Conservation (phyloP, 1,140 invertebrate species). For the Apis cerana region DNA sequence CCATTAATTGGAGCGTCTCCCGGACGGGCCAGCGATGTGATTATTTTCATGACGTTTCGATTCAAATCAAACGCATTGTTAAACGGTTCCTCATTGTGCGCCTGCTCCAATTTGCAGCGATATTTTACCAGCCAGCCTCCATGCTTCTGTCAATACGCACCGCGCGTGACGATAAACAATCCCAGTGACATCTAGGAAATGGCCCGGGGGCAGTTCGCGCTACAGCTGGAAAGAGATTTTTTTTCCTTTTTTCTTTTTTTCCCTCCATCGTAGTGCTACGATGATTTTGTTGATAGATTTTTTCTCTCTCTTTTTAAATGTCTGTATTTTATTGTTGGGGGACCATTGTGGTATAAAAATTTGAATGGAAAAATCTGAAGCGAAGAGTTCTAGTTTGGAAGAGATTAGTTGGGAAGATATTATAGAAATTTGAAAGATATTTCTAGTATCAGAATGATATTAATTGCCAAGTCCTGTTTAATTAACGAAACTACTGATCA, state of each 20-base stretch:
- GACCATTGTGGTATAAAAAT: too few relatives aligned
- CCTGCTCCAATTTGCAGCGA: slow-evolving; percentile 71
- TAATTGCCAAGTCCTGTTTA: too few relatives aligned
- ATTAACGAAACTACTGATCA: too few relatives aligned
- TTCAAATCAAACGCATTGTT: slow-evolving; percentile 76
- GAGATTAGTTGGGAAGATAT: too few relatives aligned
- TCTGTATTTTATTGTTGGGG: too few relatives aligned
- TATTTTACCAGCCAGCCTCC: slow-evolving; percentile 66
- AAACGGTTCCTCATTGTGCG: slow-evolving; percentile 70
- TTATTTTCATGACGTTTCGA: slow-evolving; percentile 77
- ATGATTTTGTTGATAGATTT: too few relatives aligned
- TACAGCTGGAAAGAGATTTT: background rate
- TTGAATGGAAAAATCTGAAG: too few relatives aligned
- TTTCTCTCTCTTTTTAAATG: too few relatives aligned
- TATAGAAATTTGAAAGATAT: too few relatives aligned
- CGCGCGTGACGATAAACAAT: slow-evolving; percentile 36
- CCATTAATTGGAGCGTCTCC: slow-evolving; percentile 70
- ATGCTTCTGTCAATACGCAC: slow-evolving; percentile 34
- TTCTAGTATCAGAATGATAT: too few relatives aligned
- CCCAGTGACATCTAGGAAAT: slow-evolving; percentile 39
- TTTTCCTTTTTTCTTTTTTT: background rate
- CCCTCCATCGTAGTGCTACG: background rate
- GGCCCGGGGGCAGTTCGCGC: slow-evolving; percentile 3
- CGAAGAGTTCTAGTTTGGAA: too few relatives aligned
- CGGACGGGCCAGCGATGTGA: slow-evolving; percentile 62